Evolutionary conservation across 1,140 invertebrate genomes (phyloP).

Genomic region (Ceratosolen solmsi): DNA sequence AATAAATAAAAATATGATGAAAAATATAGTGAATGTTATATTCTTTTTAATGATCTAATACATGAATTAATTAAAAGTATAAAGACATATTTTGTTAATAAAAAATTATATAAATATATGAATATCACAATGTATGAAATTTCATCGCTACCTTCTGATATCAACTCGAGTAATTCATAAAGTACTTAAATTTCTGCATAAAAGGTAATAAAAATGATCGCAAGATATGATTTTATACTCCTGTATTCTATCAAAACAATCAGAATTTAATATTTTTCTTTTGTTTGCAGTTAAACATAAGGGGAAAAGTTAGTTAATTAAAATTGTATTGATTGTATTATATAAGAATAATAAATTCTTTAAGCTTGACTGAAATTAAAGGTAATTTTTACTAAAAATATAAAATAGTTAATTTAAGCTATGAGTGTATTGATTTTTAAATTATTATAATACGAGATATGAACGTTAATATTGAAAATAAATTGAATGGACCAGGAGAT

Average conservation of each 20-base stretch:
- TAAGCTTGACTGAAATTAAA: too few relatives aligned
- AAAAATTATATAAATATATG: not conserved
- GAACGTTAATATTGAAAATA: too few relatives aligned
- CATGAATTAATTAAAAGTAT: not conserved
- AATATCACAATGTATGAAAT: constrained; percentile 7
- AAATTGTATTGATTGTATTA: too few relatives aligned
- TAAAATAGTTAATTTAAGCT: too few relatives aligned
- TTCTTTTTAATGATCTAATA: too few relatives aligned
- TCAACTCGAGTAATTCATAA: not conserved
- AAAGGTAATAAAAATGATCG: constrained; percentile 1
- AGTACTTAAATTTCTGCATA: not conserved
- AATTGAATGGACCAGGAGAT: too few relatives aligned
- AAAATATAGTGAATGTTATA: too few relatives aligned
- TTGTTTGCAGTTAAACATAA: not conserved
- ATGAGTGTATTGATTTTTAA: too few relatives aligned
- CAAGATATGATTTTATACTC: not conserved
- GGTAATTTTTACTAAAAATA: too few relatives aligned
- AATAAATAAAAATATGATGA: too few relatives aligned
- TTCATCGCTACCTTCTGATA: not conserved
- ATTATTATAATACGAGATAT: too few relatives aligned
- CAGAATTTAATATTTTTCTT: not conserved
- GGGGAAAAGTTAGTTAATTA: not conserved
- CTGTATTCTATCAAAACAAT: constrained; percentile 8
- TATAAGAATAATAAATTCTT: too few relatives aligned
- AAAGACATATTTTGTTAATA: constrained; percentile 3